Evolutionary conservation across 2,888 invertebrate genomes (phyloP), one percentile per base, ranked within the genome.

Genomic region (Platycnemis pennipes): DNA sequence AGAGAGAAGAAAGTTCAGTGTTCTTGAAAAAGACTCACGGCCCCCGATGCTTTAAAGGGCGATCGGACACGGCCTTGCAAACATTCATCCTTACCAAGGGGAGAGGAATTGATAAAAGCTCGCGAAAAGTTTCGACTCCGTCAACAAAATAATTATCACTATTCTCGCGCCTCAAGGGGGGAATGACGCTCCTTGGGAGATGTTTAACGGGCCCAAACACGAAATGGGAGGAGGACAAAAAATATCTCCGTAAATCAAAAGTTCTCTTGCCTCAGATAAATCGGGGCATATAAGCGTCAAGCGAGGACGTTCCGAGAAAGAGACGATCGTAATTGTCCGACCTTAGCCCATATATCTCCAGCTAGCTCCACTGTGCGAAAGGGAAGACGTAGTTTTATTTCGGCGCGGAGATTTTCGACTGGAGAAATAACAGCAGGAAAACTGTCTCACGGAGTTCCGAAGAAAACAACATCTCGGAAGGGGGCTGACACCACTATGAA

Each of bases 21-120:
- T 77, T 37, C 77, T 77, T 77, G 69, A 77, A 77, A 56, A 77
- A 77, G 4, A 31, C 69, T 77, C 77, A 37, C 77, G 77, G 77
- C 77, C 37, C 77, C 63, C 26, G 22, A 8, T 1, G 77, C 77
- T 37, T 77, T 37, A 77, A 77, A 77, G 13, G 77, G 77, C 77
- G 37, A 77, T 11, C 77, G 13, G 77, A 37, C 26, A 2, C 11
- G 37, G 2, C 77, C 77, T 77, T 77, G 77, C 77, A 37, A 37
- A 13, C 16, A 77, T 37, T 37, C 77, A 77, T 77, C 77, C 77
- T 77, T 77, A 37, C 16, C 7, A 31, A 7, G 63, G 37, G 77
- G 13, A 13, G 26, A 77, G 77, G 77, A 77, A 37, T 37, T 77
- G 77, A 77, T 77, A 77, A 77, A 77, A 63, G 63, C 63, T 31